These are phyloP conservation scores for Gadopsis bispinosus DNA, from an alignment of 2,797 vertebrate genomes.

Conservation along the genomic window DNA sequence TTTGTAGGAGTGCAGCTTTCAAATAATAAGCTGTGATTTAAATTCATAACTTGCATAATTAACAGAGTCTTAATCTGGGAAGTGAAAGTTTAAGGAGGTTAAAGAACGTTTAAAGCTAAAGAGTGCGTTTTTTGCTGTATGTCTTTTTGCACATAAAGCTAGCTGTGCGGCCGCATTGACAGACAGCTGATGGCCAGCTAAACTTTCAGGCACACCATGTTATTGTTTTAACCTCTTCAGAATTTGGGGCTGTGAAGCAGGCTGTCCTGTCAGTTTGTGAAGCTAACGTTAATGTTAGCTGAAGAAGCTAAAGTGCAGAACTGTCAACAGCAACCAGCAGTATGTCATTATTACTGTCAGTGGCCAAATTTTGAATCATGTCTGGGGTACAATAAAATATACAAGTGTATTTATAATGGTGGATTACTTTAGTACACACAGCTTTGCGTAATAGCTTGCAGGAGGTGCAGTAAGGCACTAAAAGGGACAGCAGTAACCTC, in stretches of 20 bases:
- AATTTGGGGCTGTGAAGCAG: background rate
- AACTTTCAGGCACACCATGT: background rate
- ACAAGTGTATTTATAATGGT: background rate
- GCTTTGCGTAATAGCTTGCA: constrained; percentile 1
- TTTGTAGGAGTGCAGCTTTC: no score
- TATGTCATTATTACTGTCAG: background rate
- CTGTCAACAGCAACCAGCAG: background rate
- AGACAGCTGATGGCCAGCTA: background rate
- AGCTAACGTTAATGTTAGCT: background rate
- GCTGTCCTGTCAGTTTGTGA: background rate
- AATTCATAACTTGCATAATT: background rate
- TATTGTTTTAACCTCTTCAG: background rate
- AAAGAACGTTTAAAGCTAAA: background rate
- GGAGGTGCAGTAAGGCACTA: background rate
- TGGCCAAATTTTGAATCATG: no score
- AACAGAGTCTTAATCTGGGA: background rate
- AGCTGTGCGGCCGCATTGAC: background rate
- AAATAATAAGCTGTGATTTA: background rate
- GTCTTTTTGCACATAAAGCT: background rate
- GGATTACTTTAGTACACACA: background rate
- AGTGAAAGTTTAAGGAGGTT: background rate
- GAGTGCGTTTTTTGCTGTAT: background rate
- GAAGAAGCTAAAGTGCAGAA: background rate
- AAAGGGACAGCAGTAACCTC: constrained; percentile 5
- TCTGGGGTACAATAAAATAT: background rate